Evolutionary conservation across 2,797 vertebrate genomes (phyloP).

Genomic region (Helarctos malayanus): DNA sequence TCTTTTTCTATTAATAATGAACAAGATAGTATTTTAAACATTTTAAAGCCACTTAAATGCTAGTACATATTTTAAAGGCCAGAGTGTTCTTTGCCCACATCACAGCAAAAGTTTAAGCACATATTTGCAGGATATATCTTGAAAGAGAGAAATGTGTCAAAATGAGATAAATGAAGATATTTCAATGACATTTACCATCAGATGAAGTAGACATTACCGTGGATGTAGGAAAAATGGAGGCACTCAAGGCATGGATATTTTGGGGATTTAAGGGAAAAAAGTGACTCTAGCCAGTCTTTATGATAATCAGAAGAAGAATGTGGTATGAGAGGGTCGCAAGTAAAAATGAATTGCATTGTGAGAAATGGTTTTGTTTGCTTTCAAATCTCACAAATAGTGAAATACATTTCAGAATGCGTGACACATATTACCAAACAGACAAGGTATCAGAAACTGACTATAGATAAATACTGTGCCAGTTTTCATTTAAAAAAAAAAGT

Average conservation of each 20-base stretch:
- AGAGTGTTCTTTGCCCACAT: conserved; percentile 67
- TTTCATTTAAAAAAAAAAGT: background rate
- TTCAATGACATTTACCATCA: conserved; percentile 80
- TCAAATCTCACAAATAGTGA: background rate
- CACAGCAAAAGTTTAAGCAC: conserved; percentile 71
- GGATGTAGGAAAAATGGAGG: conserved; percentile 3
- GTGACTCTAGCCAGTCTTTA: background rate
- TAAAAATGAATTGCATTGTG: background rate
- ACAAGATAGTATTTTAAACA: conserved; percentile 52
- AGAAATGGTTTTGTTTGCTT: conserved; percentile 40
- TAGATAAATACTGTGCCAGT: background rate
- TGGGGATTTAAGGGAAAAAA: conserved; percentile 50
- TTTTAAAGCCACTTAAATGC: conserved; percentile 70
- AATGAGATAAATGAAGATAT: conserved; percentile 80
- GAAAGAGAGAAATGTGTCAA: conserved; percentile 78
- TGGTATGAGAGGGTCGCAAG: background rate
- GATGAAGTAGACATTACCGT: conserved; percentile 48
- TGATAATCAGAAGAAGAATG: background rate
- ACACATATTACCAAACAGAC: background rate
- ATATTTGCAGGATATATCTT: conserved; percentile 68
- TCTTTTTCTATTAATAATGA: conserved; percentile 63
- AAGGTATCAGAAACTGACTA: background rate
- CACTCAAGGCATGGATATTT: background rate
- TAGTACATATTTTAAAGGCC: conserved; percentile 73
- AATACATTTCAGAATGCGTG: background rate